Percentiles rank a stretch among this genome's conserved stretches.
Conservation (phyloP, 2,797 vertebrate genomes). For the Lutjanus argentimaculatus region DNA sequence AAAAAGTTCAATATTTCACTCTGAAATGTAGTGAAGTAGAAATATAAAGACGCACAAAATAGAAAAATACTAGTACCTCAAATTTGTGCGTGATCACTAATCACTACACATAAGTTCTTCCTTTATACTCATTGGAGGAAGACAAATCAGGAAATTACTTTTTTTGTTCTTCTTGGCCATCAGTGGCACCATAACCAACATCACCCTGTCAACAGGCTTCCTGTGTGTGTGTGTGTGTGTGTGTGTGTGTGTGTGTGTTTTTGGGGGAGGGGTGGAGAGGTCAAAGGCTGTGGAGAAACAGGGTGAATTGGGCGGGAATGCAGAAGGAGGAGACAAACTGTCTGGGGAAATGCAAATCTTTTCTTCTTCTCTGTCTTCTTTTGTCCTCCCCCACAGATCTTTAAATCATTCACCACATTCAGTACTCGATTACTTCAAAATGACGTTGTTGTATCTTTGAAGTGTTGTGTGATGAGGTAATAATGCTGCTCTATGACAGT, state of each 20-base stretch:
- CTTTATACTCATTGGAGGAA: background rate
- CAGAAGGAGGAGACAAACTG: constrained; percentile 52
- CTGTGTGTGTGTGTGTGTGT: constrained; percentile 50
- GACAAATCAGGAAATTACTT: constrained; percentile 6
- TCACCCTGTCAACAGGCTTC: constrained; percentile 19
- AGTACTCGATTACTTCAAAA: background rate
- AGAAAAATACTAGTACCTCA: background rate
- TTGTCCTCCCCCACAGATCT: background rate
- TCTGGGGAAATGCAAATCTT: constrained; percentile 4
- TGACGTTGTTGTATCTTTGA: background rate
- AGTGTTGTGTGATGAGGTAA: background rate
- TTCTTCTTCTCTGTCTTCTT: constrained; percentile 16
- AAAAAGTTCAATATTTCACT: background rate
- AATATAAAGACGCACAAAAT: too few species aligned
- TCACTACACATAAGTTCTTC: background rate
- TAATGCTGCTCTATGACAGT: background rate
- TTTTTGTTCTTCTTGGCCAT: constrained; percentile 7
- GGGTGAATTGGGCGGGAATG: constrained; percentile 58
- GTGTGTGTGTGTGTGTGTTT: constrained; percentile 44
- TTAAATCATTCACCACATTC: too few species aligned
- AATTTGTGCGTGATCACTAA: background rate
- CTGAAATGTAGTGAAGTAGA: too few species aligned
- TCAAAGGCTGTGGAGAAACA: constrained; percentile 66
- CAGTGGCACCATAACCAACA: constrained; percentile 18
- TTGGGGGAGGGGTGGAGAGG: constrained; percentile 66